phyloP scores from a whole-genome alignment of 2,888 invertebrate species.

The Drosophila paracracens region DNA sequence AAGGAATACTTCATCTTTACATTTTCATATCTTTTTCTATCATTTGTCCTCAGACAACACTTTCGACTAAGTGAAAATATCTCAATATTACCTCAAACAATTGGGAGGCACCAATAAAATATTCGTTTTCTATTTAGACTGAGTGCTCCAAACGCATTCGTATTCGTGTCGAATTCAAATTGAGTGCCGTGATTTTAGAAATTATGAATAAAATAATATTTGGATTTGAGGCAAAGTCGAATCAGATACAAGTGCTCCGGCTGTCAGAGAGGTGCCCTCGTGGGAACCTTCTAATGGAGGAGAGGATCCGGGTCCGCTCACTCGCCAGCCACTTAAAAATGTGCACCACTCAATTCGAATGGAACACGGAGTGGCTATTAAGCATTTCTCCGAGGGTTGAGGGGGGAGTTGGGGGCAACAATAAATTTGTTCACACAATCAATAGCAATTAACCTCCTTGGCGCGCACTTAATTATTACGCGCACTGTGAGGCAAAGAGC shows the following conservation, averaged over 20 bases:
- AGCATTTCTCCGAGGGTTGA: background rate
- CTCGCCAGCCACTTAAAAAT: slow-evolving; percentile 46
- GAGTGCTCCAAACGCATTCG: slow-evolving; percentile 18
- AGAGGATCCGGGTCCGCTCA: slow-evolving; percentile 48
- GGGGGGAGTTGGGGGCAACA: slow-evolving; percentile 29
- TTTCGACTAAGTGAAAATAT: slow-evolving; percentile 23
- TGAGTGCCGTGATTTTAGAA: slow-evolving; percentile 34
- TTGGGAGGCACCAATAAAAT: slow-evolving; percentile 2
- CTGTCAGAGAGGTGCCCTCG: slow-evolving; percentile 32
- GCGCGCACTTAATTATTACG: slow-evolving; percentile 58
- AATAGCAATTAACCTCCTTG: slow-evolving; percentile 74
- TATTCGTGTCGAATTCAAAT: slow-evolving; percentile 19
- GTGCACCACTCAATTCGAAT: background rate
- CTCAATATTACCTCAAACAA: background rate
- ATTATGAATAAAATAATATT: slow-evolving; percentile 17
- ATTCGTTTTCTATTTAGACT: background rate
- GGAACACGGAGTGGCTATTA: slow-evolving; percentile 14
- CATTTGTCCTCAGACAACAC: slow-evolving; percentile 12
- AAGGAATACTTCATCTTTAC: background rate
- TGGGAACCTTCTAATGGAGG: slow-evolving; percentile 49
- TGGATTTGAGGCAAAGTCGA: slow-evolving; percentile 6
- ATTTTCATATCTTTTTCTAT: background rate
- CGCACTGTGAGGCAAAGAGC: slow-evolving; percentile 40
- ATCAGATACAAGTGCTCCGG: slow-evolving; percentile 14
- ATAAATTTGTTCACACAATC: slow-evolving; percentile 71